These are phyloP conservation scores for Mus spretus DNA, from an alignment of 2,797 vertebrate species.

Conservation along the genomic window DNA sequence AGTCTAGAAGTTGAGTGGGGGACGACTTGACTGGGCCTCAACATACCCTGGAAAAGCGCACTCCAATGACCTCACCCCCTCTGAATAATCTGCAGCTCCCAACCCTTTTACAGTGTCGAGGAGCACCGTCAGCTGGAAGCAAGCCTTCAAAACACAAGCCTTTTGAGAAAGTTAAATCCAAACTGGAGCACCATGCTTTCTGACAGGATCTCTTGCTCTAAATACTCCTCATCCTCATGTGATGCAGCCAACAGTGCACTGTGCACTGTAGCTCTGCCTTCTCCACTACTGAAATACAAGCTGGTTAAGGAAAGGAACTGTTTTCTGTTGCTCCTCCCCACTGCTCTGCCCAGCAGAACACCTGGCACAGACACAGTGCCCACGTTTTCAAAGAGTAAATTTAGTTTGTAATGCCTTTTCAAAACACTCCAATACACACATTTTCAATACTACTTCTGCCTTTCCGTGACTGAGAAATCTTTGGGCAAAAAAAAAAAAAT, in stretches of 20 bases:
- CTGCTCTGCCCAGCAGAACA: background rate
- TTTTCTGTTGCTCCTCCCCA: background rate
- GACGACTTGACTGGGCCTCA: no score
- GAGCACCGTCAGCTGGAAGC: background rate
- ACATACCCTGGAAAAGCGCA: background rate
- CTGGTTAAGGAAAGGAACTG: background rate
- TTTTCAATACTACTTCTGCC: conserved; percentile 54
- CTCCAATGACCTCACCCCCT: background rate
- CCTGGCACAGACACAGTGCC: conserved; percentile 21
- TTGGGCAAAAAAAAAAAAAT: background rate
- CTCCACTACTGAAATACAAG: background rate
- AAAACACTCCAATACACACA: background rate
- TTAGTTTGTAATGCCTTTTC: background rate
- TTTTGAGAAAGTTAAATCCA: background rate
- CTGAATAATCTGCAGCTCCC: background rate
- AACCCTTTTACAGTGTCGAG: background rate
- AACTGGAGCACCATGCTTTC: background rate
- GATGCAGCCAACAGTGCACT: background rate
- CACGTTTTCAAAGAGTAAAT: conserved; percentile 8
- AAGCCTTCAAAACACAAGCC: background rate
- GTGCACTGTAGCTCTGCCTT: background rate
- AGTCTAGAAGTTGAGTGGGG: background rate
- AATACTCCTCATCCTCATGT: background rate
- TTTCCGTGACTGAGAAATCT: conserved; percentile 53
- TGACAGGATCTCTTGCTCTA: background rate